Conservation (phyloP, 2,797 vertebrate species). For the Macropodus opercularis region DNA sequence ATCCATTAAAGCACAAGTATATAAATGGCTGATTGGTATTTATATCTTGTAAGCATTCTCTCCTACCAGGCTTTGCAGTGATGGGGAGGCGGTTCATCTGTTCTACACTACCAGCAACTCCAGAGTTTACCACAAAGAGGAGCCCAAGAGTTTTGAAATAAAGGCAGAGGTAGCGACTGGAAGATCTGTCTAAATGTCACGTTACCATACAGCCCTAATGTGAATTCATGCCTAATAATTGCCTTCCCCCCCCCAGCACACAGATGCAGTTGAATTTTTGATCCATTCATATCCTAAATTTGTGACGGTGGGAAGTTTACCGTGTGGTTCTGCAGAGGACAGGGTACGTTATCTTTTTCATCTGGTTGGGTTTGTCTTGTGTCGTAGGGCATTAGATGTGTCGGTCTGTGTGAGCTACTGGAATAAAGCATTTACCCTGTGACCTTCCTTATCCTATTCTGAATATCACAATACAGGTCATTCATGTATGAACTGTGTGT, state of each 20-base stretch:
- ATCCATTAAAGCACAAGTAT: neutral
- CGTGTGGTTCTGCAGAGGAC: slow-evolving; percentile 85
- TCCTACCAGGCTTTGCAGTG: slow-evolving; percentile 85
- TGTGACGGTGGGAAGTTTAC: slow-evolving; percentile 84
- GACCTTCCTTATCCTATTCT: neutral
- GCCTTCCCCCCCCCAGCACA: slow-evolving; percentile 73
- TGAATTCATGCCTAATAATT: neutral
- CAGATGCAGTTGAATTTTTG: slow-evolving; percentile 90
- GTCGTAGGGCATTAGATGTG: neutral
- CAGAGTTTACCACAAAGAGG: slow-evolving; percentile 94
- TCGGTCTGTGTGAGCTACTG: neutral
- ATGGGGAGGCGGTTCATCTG: slow-evolving; percentile 85
- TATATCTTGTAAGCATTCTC: neutral
- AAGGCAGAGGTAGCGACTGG: slow-evolving; percentile 80
- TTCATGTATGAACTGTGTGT: neutral
- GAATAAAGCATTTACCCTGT: neutral
- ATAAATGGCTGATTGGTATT: neutral
- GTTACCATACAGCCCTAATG: neutral
- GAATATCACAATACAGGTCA: neutral
- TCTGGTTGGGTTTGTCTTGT: too few relatives aligned
- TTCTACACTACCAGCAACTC: slow-evolving; percentile 93
- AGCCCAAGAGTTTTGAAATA: slow-evolving; percentile 86
- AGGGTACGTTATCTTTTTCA: slow-evolving; percentile 70
- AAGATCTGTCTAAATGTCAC: neutral
- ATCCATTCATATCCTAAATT: slow-evolving; percentile 92